Evolutionary conservation across 2,888 invertebrate species (phyloP), one percentile per base, ranked within the genome.

Genomic region (Xiphydria camelus): DNA sequence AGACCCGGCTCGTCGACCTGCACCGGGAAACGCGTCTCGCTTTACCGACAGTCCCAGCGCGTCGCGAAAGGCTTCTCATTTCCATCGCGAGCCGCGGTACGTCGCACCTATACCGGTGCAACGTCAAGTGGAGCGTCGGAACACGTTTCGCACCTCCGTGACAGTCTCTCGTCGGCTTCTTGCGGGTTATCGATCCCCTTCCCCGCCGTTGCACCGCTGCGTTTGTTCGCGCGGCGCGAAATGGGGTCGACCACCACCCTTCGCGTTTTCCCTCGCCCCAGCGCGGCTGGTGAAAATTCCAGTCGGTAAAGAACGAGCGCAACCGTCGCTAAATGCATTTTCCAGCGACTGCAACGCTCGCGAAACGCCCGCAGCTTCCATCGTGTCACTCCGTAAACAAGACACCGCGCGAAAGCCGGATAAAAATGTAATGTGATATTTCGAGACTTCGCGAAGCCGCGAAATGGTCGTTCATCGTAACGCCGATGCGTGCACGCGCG

Each of bases 301-400:
- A 19, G 15, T 18, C 34, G n/a, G 18, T 34, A 34, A 34, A 34
- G 34, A 34, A 19, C 6, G 34, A 10, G 15, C 9, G n/a, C 6
- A 15, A 9, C 9, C 15, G 17, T n/a, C 9, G 6, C 15, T 9
- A 19, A 34, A 34, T 34, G 15, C 34, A 34, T 19, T 19, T n/a
- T 5, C 34, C 15, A 17, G 34, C 18, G 34, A 34, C 7, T 34
- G 18, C 18, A 34, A 34, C 9, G 34, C 6, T n/a, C 12, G 29
- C 29, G 9, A 29, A 48, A 35, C 36, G n/a, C n/a, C n/a, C n/a
- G 23, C 23, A 6, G n/a, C 23, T 6, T 7, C n/a, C n/a, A 23
- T n/a, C 23, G 7, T 57, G 49, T 51, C 53, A 55, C 51, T 58
- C 52, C 51, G 55, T 57, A 55, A 58, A 58, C 53, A 55, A 44